Conservation (phyloP, 2,113 vertebrate species). For the Sorex fumeus region DNA sequence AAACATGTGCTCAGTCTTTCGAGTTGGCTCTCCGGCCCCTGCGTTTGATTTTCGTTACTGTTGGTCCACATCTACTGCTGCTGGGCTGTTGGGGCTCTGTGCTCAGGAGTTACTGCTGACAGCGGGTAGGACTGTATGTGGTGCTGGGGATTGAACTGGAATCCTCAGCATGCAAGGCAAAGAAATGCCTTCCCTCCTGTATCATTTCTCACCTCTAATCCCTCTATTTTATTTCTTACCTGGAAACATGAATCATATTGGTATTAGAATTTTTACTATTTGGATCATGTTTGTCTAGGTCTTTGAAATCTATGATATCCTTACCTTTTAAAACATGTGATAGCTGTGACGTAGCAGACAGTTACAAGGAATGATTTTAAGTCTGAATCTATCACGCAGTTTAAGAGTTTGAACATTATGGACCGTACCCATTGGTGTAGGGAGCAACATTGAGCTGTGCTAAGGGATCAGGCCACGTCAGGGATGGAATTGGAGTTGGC, state of each 20-base stretch:
- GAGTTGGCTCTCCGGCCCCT: too few species aligned
- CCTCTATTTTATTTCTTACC: conserved; percentile 45
- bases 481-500: too few species aligned
- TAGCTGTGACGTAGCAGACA: background rate
- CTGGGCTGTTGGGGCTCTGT: too few species aligned
- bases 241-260: conserved; percentile 22
- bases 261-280: conserved; percentile 17
- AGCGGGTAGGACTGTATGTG: too few species aligned
- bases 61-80: too few species aligned
- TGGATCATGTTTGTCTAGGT: conserved; percentile 47
- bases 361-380: conserved; percentile 49
- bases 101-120: too few species aligned
- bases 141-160: too few species aligned
- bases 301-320: conserved; percentile 25
- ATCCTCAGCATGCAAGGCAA: too few species aligned
- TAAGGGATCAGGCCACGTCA: too few species aligned
- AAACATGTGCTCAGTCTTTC: too few species aligned
- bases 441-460: background rate
- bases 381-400: background rate
- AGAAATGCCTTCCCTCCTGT: background rate
- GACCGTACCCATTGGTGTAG: too few species aligned
- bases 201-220: background rate
- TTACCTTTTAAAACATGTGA: background rate
- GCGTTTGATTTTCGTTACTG: too few species aligned
- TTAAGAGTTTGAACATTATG: background rate